Percentiles rank a stretch among this genome's conserved stretches.
Conservation (phyloP, 2,113 vertebrate species). For the Coptodon bakossiorum region DNA sequence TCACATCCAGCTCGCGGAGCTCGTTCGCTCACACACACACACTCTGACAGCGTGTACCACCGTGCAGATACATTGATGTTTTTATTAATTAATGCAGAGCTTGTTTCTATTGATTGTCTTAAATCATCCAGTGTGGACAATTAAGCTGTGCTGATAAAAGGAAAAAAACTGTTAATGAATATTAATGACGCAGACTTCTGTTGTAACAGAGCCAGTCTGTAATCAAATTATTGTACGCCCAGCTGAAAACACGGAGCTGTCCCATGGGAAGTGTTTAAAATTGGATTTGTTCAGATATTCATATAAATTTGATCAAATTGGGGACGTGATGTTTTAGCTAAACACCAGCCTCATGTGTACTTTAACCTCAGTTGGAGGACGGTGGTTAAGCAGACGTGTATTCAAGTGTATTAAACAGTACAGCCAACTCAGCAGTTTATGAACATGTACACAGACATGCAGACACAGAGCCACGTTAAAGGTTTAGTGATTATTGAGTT, state of each 20-base stretch:
- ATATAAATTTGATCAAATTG: neutral
- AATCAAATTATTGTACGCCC: neutral
- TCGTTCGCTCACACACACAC: neutral
- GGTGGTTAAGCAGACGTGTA: neutral
- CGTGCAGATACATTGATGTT: neutral
- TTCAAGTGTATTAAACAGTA: neutral
- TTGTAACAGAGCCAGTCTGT: neutral
- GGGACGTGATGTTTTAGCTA: neutral
- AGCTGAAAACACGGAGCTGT: neutral
- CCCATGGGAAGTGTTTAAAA: neutral
- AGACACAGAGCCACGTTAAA: neutral
- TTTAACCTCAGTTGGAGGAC: neutral
- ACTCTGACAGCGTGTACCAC: neutral
- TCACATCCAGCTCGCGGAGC: fast-evolving
- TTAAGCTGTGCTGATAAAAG: neutral
- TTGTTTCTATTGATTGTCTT: conserved; percentile 3
- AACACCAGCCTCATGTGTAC: neutral
- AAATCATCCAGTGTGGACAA: neutral
- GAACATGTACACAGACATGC: neutral
- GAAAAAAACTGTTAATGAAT: neutral
- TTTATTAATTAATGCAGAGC: neutral
- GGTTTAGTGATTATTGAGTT: neutral
- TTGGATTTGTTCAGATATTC: neutral
- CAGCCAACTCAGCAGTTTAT: neutral
- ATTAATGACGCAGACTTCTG: neutral